These are phyloP conservation scores for Siniperca knerii DNA, from an alignment of 2,113 vertebrate species.

Conservation along the genomic window DNA sequence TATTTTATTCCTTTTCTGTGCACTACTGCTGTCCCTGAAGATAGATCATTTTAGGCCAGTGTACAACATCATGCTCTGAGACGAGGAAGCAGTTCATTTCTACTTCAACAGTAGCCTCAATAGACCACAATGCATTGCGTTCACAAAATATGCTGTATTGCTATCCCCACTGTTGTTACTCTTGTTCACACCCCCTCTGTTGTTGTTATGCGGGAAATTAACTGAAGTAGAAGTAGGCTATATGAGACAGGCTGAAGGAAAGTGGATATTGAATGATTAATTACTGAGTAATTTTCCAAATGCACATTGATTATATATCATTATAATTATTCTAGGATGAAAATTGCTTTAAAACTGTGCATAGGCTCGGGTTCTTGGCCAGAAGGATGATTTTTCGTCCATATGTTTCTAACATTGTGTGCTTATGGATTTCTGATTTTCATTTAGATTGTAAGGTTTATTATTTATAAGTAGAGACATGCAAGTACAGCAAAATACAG, in stretches of 20 bases:
- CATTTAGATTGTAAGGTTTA: slow-evolving; percentile 16
- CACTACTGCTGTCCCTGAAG: background rate
- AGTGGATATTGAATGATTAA: background rate
- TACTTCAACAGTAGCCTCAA: background rate
- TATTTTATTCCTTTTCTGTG: background rate
- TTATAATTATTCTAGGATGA: background rate
- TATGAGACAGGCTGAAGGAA: background rate
- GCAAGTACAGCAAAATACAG: background rate
- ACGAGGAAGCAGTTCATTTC: background rate
- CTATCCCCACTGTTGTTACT: background rate
- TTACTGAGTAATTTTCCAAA: background rate
- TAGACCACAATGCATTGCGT: background rate
- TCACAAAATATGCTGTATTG: background rate
- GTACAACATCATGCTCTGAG: background rate
- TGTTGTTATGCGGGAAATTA: background rate
- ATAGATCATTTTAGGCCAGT: background rate
- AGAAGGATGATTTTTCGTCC: background rate
- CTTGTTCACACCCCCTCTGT: background rate
- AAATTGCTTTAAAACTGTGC: background rate
- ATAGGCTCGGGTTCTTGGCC: background rate
- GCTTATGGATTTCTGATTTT: slow-evolving; percentile 4
- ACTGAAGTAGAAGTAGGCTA: background rate
- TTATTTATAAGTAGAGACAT: slow-evolving; percentile 15
- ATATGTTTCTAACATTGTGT: background rate
- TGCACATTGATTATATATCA: background rate